Percentiles rank a stretch among this genome's conserved stretches.
Evolutionary conservation across 2,888 invertebrate genomes (phyloP).

Genomic region (Clusia tigrina): DNA sequence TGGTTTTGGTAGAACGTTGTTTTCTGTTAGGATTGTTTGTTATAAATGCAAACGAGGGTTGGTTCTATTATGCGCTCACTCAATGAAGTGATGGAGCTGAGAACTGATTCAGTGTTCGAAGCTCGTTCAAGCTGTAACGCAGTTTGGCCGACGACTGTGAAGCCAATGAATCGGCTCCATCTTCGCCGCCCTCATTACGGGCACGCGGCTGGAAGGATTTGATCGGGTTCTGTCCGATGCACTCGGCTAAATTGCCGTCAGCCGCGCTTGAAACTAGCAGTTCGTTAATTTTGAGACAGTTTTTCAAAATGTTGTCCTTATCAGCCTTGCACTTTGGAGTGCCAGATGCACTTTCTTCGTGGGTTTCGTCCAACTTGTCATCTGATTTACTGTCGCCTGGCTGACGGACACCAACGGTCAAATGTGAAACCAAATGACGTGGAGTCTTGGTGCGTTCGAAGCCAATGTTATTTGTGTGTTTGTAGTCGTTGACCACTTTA

Average conservation of each 20-base stretch:
- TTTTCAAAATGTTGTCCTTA: conserved; percentile 33
- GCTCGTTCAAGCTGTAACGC: conserved; percentile 39
- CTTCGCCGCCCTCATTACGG: conserved; percentile 7
- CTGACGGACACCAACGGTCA: conserved; percentile 50
- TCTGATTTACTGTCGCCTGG: conserved; percentile 42
- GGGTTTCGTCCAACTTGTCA: not conserved
- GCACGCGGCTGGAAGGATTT: conserved; percentile 1
- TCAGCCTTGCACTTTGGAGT: conserved; percentile 2
- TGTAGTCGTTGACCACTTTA: conserved; percentile 51
- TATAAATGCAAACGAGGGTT: too few species aligned
- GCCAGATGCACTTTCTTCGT: not conserved
- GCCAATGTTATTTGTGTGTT: conserved; percentile 50
- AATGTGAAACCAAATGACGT: conserved; percentile 50
- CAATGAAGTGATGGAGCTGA: conserved; percentile 33
- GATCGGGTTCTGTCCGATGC: not conserved
- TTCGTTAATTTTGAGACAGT: conserved; percentile 39
- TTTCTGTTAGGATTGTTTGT: too few species aligned
- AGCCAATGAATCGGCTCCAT: not conserved
- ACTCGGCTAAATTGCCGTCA: not conserved
- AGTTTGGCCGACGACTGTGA: conserved; percentile 23
- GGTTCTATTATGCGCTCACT: too few species aligned
- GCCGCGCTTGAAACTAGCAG: conserved; percentile 21
- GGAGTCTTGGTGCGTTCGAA: conserved; percentile 47
- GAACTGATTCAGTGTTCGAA: conserved; percentile 39
- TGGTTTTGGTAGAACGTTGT: too few species aligned